Percentiles rank a stretch among this genome's conserved stretches.
These are phyloP conservation scores for Phaonia tiefii DNA, from an alignment of 2,888 invertebrate genomes.

Conservation along the genomic window DNA sequence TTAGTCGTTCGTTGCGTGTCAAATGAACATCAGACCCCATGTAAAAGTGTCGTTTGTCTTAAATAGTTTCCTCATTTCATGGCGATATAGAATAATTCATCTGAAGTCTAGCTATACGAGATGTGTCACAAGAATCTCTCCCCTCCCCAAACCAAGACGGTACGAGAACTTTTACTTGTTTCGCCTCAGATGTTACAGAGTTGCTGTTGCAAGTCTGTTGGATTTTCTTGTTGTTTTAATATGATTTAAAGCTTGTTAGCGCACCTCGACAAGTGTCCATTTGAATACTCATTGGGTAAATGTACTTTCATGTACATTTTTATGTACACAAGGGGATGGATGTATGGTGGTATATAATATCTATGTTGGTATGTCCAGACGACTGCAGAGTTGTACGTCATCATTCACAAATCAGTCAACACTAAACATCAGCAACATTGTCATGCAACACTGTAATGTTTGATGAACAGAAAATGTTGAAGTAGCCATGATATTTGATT, in stretches of 20 bases:
- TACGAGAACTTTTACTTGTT: slow-evolving; percentile 20
- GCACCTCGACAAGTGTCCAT: slow-evolving; percentile 77
- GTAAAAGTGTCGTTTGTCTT: slow-evolving; percentile 65
- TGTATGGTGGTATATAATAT: background rate
- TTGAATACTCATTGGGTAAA: slow-evolving; percentile 77
- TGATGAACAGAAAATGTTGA: too few relatives aligned
- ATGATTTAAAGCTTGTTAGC: slow-evolving; percentile 76
- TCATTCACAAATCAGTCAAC: slow-evolving; percentile 12
- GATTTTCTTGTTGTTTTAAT: slow-evolving; percentile 72
- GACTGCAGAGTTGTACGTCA: background rate
- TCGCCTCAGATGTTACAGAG: too few relatives aligned
- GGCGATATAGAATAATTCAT: slow-evolving; percentile 41
- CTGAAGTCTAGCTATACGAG: slow-evolving; percentile 4
- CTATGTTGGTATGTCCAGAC: background rate
- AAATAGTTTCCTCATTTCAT: slow-evolving; percentile 62
- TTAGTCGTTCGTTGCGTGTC: slow-evolving; percentile 75
- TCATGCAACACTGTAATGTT: too few relatives aligned
- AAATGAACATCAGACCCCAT: slow-evolving; percentile 78
- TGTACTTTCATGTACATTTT: slow-evolving; percentile 3
- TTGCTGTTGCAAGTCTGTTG: slow-evolving; percentile 44
- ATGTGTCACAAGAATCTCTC: too few relatives aligned
- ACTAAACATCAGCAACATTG: slow-evolving; percentile 24
- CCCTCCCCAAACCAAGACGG: too few relatives aligned
- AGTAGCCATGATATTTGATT: too few relatives aligned
- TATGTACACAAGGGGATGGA: background rate